Base-by-base conservation (phyloP, 2,797 vertebrate species). In the Enoplosus armatus region DNA sequence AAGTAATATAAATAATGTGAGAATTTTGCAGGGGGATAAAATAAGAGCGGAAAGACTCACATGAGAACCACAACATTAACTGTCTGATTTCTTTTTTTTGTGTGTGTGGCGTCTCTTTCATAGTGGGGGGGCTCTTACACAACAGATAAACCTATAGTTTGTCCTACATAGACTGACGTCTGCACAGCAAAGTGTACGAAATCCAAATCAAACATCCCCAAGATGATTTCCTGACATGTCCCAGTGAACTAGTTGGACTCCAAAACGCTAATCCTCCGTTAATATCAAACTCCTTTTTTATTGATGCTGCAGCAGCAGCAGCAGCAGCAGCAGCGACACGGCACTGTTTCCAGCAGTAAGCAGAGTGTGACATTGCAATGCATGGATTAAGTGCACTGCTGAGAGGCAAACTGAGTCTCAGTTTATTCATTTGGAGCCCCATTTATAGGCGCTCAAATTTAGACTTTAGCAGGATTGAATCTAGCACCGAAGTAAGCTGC, bases 171-270 rank as follows among this genome's bases (percentile, higher is more conserved):
- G 5, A 20, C 51, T 15, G 47, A 61, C 6, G 7, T 43, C n/a
- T 43, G 43, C 51, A 26, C 45, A 1, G 59, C 27, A 31, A 56
- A 75, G 67, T 39, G 50, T 31, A 29, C 5, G 5, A 66, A 68
- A 75, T 73, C 72, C 47, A 82, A 65, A 60, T 75, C 54, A 69
- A 53, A 68, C 80, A 83, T 74, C 64, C 29, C 54, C 22, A 37
- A 68, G 63, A 80, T 71, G 76, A 84, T 86, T 86, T 58, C 26
- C 77, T 75, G 82, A 82, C 80, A 75, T 83, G 83, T 67, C 67
- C 67, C 62, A 48, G 58, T 82, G 79, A 73, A 74, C 59, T 66
- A 73, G 64, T 72, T 83, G 77, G 77, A 72, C 67, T 85, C 81
- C 16, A 14, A 59, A 74, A 75, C 61, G 26, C 48, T 85, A 83